These are phyloP conservation scores for Crotalus helleri DNA, from an alignment of 2,113 vertebrate species.

Conservation along the genomic window DNA sequence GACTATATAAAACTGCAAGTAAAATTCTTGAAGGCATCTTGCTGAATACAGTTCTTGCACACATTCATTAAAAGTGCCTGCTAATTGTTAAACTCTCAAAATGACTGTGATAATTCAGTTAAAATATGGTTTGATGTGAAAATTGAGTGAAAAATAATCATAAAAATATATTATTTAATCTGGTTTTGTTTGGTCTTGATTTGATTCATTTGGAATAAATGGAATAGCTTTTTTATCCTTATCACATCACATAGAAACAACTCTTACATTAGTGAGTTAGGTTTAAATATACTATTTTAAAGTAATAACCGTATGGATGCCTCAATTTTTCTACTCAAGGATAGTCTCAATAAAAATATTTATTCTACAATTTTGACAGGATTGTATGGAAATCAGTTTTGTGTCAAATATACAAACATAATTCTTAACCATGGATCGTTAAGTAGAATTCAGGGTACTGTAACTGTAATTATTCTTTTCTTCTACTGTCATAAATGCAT, in stretches of 20 bases:
- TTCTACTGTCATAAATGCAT: neutral
- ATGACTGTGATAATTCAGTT: constrained; percentile 33
- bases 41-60: constrained; percentile 53
- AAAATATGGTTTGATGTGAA: constrained; percentile 7
- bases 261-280: constrained; percentile 32
- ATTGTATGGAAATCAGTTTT: neutral
- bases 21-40: constrained; percentile 50
- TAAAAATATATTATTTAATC: fast-evolving
- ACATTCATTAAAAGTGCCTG: constrained; percentile 41
- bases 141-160: neutral
- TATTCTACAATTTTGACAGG: neutral
- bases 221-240: neutral
- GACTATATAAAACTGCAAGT: constrained; percentile 5
- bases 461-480: neutral
- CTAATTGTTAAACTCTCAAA: constrained; percentile 37
- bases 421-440: neutral
- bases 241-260: constrained; percentile 12
- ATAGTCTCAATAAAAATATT: neutral
- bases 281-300: neutral
- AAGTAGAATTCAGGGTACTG: neutral
- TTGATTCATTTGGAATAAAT: constrained; percentile 17
- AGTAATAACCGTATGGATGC: neutral
- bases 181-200: neutral
- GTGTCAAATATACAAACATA: neutral
- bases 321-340: neutral